Base-by-base conservation (phyloP, 1,140 invertebrate species). In the Drosophila kohkoa region DNA sequence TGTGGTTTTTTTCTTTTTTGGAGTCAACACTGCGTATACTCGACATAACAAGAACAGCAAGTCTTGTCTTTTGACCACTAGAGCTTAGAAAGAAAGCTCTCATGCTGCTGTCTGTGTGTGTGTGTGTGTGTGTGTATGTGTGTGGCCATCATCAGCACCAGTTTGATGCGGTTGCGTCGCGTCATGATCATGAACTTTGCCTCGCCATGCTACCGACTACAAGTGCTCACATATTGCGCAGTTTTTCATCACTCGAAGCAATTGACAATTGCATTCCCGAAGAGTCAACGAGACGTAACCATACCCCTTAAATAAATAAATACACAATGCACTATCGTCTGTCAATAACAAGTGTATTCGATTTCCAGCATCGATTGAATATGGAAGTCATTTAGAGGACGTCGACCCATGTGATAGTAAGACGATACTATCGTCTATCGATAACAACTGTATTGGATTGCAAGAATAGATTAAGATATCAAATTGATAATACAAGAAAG, bases 111-210 rank as follows among this genome's bases (percentile, higher is more conserved):
- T 13, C 20, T 25, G 20, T 15, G 15, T 15, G 15, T 25, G 20
- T 25, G 20, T 20, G 20, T 25, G 20, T 25, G 20, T 25, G 20
- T 52, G n/a, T 45, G 32, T 25, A 15, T 15, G 15, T 15, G 15
- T 15, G 15, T 45, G 58, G 11, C 35, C 67, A 52, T 46, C 35
- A 28, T 4, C 28, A 28, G 6, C 30, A 57, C 41, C 10, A 16
- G 68, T 71, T 71, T 8, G 25, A 41, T 30, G 41, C 25, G 25
- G 54, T 63, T 55, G 41, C 5, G n/a, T 28, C 48, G 55, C 46
- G 25, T 63, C 59, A 63, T 66, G 54, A 54, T 68, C 64, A 55
- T 74, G 55, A 74, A 74, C 70, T 73, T 73, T 73, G 63, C 20
- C 30, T 38, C 13, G 28, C 28, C 35, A 5, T n/a, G 1, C 7